phyloP scores from a whole-genome alignment of 2,888 invertebrate genomes.

The Agonopterix subpropinquella region DNA sequence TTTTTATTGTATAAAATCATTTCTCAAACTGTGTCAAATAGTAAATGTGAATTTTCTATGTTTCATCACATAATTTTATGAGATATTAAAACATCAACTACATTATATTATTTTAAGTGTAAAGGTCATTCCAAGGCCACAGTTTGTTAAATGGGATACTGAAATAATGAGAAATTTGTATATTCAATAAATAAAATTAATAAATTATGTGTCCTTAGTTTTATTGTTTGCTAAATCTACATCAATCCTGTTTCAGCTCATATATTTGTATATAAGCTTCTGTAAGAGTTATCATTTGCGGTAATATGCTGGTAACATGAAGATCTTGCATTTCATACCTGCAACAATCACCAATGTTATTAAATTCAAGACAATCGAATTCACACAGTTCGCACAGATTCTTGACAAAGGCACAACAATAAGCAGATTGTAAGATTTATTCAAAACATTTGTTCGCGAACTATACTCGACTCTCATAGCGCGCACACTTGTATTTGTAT shows the following conservation, averaged over 20 bases:
- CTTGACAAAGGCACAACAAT: too few relatives aligned
- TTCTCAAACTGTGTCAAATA: constrained; percentile 49
- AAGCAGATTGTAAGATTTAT: too few relatives aligned
- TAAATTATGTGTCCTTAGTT: constrained; percentile 24
- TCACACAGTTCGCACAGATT: too few relatives aligned
- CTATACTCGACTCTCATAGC: too few relatives aligned
- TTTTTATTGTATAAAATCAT: constrained; percentile 16
- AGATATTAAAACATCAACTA: constrained; percentile 16
- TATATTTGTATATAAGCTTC: constrained; percentile 98
- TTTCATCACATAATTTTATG: constrained; percentile 29
- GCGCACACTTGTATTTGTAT: too few relatives aligned
- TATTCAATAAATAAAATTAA: constrained; percentile 59
- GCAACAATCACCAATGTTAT: constrained; percentile 17
- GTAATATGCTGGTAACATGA: constrained; percentile 97
- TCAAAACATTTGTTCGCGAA: too few relatives aligned
- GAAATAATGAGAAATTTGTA: constrained; percentile 46
- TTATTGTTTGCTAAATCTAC: constrained; percentile 23
- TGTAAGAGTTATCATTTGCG: constrained; percentile 99
- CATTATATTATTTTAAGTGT: constrained; percentile 33
- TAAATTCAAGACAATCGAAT: too few relatives aligned
- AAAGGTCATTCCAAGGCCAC: constrained; percentile 50
- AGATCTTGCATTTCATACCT: constrained; percentile 95
- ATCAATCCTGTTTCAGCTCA: constrained; percentile 73
- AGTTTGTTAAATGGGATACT: constrained; percentile 41
- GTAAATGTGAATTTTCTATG: constrained; percentile 29